Conservation (phyloP, 1,140 invertebrate species). For the Amphibalanus amphitrite region DNA sequence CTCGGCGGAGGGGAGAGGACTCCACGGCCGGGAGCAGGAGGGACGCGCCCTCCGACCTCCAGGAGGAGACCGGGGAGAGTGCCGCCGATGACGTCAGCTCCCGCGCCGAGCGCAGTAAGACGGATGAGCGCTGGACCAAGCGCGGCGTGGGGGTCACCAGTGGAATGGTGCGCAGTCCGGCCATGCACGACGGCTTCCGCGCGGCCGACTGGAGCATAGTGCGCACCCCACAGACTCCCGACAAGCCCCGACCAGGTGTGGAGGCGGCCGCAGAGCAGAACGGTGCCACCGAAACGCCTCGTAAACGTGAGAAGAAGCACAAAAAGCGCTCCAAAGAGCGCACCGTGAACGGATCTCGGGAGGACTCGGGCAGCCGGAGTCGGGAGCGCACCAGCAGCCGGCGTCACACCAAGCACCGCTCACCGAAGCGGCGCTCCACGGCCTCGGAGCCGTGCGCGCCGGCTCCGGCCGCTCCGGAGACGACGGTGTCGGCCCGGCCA, state of each 20-base stretch:
- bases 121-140: neutral
- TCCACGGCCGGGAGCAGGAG: neutral
- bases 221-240: constrained; percentile 21
- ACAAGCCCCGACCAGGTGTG: constrained; percentile 25
- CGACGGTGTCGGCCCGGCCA: no score
- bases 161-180: constrained; percentile 26
- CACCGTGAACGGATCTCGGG: neutral
- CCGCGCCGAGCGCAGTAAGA: neutral
- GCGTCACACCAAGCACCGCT: neutral
- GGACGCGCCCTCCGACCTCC: neutral
- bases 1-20: no score
- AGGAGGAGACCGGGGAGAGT: neutral
- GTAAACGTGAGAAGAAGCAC: neutral
- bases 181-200: constrained; percentile 27
- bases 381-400: neutral
- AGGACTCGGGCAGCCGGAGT: neutral
- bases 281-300: neutral
- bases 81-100: neutral
- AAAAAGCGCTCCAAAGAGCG: neutral
- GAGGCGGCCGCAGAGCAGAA: constrained; percentile 37
- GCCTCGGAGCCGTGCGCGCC: neutral
- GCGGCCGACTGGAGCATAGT: constrained; percentile 28
- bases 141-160: neutral
- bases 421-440: neutral
- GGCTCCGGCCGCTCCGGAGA: no score